A percentile compares a stretch with the other conserved stretches of the same genome.
phyloP scores from a whole-genome alignment of 2,888 invertebrate genomes.

The Pharmacophagus antenor region DNA sequence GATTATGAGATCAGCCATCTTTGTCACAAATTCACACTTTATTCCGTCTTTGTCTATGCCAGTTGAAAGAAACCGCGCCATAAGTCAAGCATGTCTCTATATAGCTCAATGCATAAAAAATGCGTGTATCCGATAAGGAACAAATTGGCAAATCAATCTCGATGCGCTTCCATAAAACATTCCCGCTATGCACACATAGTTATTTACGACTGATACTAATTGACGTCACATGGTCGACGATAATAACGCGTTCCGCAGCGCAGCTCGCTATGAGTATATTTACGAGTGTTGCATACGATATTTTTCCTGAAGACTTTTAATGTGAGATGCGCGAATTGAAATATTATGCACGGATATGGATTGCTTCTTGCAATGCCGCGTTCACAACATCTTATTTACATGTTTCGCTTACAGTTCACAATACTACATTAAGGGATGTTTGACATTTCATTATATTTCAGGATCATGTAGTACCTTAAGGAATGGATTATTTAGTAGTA shows the following conservation, averaged over 20 bases:
- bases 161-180: slow-evolving; percentile 24
- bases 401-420: no score
- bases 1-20: neutral
- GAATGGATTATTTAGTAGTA: no score
- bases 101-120: slow-evolving; percentile 14
- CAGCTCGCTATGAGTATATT: slow-evolving; percentile 50
- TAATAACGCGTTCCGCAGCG: slow-evolving; percentile 48
- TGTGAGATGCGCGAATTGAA: slow-evolving; percentile 67
- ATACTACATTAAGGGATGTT: no score
- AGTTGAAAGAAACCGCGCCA: slow-evolving; percentile 3
- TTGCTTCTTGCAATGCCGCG: slow-evolving; percentile 42
- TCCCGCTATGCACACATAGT: slow-evolving; percentile 36
- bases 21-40: neutral
- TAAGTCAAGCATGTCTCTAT: slow-evolving; percentile 1
- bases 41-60: slow-evolving; percentile 4
- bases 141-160: slow-evolving; percentile 28
- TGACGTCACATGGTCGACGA: slow-evolving; percentile 51
- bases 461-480: no score
- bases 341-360: slow-evolving; percentile 47
- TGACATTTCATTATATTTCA: no score
- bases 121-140: slow-evolving; percentile 23
- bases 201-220: slow-evolving; percentile 51
- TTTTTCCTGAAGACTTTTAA: slow-evolving; percentile 66
- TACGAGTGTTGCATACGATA: slow-evolving; percentile 60
- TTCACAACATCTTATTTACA: slow-evolving; percentile 33